Evolutionary conservation across 1,140 invertebrate genomes (phyloP).

Genomic region (Pogonus chalceus): DNA sequence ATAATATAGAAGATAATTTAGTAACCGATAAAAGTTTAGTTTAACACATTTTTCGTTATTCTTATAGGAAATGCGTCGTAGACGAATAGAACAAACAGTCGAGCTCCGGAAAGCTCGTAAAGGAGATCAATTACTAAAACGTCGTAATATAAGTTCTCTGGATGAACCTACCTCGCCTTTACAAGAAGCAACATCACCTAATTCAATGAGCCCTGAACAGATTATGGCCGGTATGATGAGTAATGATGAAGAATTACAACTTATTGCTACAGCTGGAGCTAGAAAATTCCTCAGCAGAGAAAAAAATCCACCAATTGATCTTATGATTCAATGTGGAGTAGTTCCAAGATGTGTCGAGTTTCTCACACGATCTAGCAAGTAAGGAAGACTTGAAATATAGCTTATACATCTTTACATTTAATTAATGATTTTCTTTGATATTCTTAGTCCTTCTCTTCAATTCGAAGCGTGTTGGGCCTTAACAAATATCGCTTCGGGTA

Average conservation of each 20-base stretch:
- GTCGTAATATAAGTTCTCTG: slow-evolving; percentile 67
- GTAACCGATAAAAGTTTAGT: background rate
- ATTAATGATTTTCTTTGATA: slow-evolving; percentile 4
- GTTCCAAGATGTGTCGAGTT: slow-evolving; percentile 78
- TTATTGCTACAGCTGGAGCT: slow-evolving; percentile 61
- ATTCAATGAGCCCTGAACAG: slow-evolving; percentile 44
- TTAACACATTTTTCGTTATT: background rate
- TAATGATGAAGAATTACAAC: slow-evolving; percentile 46
- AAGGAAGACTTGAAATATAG: slow-evolving; percentile 27
- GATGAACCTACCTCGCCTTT: slow-evolving; percentile 44
- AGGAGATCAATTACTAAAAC: slow-evolving; percentile 91
- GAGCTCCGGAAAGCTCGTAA: slow-evolving; percentile 87
- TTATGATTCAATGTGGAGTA: slow-evolving; percentile 77
- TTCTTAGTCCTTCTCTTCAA: slow-evolving; percentile 71
- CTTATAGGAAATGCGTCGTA: slow-evolving; percentile 70
- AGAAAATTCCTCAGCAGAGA: slow-evolving; percentile 87
- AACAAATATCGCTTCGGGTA: slow-evolving; percentile 96
- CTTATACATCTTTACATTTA: slow-evolving; percentile 11
- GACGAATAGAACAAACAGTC: slow-evolving; percentile 77
- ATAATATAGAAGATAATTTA: slow-evolving; percentile 7
- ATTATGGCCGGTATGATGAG: slow-evolving; percentile 55
- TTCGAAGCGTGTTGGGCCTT: slow-evolving; percentile 98
- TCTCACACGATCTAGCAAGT: slow-evolving; percentile 59
- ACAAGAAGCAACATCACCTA: slow-evolving; percentile 39
- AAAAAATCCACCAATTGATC: slow-evolving; percentile 87